phyloP scores from a whole-genome alignment of 2,888 invertebrate genomes.

The Venustoraphidia nigricollis region DNA sequence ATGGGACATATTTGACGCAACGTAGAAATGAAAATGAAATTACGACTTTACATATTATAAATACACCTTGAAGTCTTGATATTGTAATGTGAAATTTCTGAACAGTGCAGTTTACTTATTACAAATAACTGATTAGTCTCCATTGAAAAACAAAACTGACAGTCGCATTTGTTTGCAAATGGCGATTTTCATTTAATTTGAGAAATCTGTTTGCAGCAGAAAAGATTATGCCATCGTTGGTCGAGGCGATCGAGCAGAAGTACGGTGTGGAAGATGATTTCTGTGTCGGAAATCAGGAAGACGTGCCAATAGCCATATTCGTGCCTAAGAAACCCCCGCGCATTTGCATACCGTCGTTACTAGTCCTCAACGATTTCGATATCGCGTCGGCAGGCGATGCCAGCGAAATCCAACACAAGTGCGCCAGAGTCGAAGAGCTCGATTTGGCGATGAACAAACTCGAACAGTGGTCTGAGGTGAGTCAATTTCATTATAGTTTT shows the following conservation, averaged over 20 bases:
- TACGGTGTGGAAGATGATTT: slow-evolving; percentile 42
- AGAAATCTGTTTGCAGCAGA: no score
- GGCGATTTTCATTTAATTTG: no score
- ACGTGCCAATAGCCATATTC: slow-evolving; percentile 68
- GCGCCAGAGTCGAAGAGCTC: slow-evolving; percentile 80
- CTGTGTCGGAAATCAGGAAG: slow-evolving; percentile 40
- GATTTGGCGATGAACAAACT: slow-evolving; percentile 89
- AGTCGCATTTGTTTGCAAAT: no score
- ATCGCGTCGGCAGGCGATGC: slow-evolving; percentile 81
- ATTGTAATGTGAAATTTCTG: no score
- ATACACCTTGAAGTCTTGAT: no score
- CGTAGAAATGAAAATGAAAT: no score
- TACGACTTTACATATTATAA: no score
- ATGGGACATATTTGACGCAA: no score
- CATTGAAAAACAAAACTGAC: no score
- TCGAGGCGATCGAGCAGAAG: slow-evolving; percentile 80
- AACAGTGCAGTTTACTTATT: no score
- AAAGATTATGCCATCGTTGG: slow-evolving; percentile 61
- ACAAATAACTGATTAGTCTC: no score
- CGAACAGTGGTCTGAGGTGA: slow-evolving; percentile 76
- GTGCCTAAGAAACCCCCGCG: slow-evolving; percentile 71
- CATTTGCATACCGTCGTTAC: slow-evolving; percentile 59
- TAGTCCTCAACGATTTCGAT: slow-evolving; percentile 83
- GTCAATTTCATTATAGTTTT: slow-evolving; percentile 4
- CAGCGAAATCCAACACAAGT: slow-evolving; percentile 62